phyloP scores from a whole-genome alignment of 2,888 invertebrate genomes.

The Meta bourneti region DNA sequence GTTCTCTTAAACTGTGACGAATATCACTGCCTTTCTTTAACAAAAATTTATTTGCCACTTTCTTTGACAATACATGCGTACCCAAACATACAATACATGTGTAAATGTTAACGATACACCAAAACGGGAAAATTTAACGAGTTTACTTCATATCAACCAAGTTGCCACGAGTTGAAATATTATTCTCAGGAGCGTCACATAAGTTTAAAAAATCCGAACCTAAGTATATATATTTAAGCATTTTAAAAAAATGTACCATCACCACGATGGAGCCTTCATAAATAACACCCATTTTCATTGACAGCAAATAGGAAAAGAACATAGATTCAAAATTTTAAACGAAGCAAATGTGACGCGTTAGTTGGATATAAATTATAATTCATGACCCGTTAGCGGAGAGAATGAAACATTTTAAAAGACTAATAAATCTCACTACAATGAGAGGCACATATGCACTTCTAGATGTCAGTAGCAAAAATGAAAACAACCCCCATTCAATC shows the following conservation, averaged over 20 bases:
- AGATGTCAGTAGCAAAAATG: not conserved
- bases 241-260: not conserved
- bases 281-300: constrained; percentile 13
- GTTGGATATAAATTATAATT: not conserved
- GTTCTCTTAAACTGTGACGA: too few relatives aligned
- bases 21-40: too few relatives aligned
- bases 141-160: not conserved
- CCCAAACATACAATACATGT: too few relatives aligned
- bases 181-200: not conserved
- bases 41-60: not conserved
- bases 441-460: constrained; percentile 15
- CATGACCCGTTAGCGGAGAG: not conserved
- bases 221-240: not conserved
- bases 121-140: not conserved
- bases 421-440: constrained; percentile 31
- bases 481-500: constrained; percentile 42
- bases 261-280: not conserved
- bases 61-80: not conserved
- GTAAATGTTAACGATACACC: not conserved
- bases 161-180: not conserved
- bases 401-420: constrained; percentile 28
- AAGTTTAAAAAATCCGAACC: not conserved
- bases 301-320: not conserved
- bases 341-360: not conserved
- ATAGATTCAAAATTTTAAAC: not conserved